Percentiles rank a stretch among this genome's conserved stretches.
Evolutionary conservation across 2,113 vertebrate genomes (phyloP).

Genomic region (Narcine bancroftii): DNA sequence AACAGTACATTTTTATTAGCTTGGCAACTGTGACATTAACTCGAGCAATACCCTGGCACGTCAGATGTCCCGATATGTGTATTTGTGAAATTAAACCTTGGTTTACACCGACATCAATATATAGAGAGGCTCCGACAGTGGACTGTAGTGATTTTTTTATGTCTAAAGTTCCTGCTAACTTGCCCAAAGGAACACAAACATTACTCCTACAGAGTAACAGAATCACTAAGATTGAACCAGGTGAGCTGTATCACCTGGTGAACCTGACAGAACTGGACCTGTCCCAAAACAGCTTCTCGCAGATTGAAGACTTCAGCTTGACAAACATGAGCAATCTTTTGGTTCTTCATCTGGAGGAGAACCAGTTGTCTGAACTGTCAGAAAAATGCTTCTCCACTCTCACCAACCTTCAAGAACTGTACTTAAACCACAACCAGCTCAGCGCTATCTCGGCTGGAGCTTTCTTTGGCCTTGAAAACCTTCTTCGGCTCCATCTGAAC

Average conservation of each 20-base stretch:
- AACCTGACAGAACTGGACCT: constrained; percentile 86
- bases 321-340: constrained; percentile 64
- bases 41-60: constrained; percentile 74
- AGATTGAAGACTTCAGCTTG: constrained; percentile 55
- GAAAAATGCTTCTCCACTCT: constrained; percentile 68
- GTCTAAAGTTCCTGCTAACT: constrained; percentile 56
- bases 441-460: constrained; percentile 65
- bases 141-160: constrained; percentile 83
- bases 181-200: constrained; percentile 74
- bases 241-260: constrained; percentile 58
- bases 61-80: constrained; percentile 68
- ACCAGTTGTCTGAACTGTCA: constrained; percentile 67
- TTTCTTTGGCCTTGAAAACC: constrained; percentile 64
- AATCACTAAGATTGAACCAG: constrained; percentile 61
- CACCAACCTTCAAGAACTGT: constrained; percentile 76
- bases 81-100: constrained; percentile 84
- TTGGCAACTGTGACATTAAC: constrained; percentile 47
- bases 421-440: constrained; percentile 86
- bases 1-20: background rate
- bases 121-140: constrained; percentile 78
- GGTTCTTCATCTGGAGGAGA: constrained; percentile 85
- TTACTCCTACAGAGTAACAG: constrained; percentile 82
- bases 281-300: constrained; percentile 78
- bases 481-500: constrained; percentile 83
- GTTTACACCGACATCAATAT: constrained; percentile 80